These are phyloP conservation scores for Pocillopora damicornis DNA, from an alignment of 64 coral and sea anemone genomes.

Conservation along the genomic window DNA sequence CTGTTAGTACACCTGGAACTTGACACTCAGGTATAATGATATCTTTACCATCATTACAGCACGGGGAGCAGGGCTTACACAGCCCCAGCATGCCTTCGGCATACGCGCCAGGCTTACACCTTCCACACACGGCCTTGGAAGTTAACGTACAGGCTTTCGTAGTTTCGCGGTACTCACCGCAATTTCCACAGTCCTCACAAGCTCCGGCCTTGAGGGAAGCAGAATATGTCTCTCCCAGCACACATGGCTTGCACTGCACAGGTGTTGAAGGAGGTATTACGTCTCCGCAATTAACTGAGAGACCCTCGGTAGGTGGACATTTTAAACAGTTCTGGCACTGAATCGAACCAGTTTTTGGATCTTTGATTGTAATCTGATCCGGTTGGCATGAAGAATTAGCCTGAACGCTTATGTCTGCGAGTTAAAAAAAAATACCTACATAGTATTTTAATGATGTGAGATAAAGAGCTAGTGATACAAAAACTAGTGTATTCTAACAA, in stretches of 20 bases:
- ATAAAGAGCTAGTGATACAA: no score
- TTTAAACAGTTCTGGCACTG: neutral
- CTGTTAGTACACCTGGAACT: neutral
- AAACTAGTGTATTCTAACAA: no score
- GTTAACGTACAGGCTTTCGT: neutral
- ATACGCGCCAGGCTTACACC: slow-evolving; percentile 3
- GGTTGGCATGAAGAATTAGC: neutral
- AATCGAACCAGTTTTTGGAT: neutral
- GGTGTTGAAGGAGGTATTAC: neutral
- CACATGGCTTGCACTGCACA: slow-evolving; percentile 8
- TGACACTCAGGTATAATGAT: slow-evolving; percentile 3
- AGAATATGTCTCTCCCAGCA: slow-evolving; percentile 38
- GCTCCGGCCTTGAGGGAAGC: neutral
- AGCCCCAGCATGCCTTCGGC: neutral
- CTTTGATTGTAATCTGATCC: neutral
- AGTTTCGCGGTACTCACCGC: slow-evolving; percentile 4
- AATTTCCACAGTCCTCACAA: slow-evolving; percentile 26
- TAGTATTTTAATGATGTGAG: no score
- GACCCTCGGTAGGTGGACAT: slow-evolving; percentile 10
- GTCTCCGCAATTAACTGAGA: slow-evolving; percentile 23
- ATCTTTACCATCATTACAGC: slow-evolving; percentile 46
- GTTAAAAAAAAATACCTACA: neutral
- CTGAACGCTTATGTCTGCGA: neutral
- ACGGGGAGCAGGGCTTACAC: slow-evolving; percentile 45
- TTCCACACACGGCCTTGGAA: slow-evolving; percentile 14